Percentiles rank a stretch among this genome's conserved stretches.
These are phyloP conservation scores for Numenius arquata DNA, from an alignment of 2,113 vertebrate species.

Conservation along the genomic window DNA sequence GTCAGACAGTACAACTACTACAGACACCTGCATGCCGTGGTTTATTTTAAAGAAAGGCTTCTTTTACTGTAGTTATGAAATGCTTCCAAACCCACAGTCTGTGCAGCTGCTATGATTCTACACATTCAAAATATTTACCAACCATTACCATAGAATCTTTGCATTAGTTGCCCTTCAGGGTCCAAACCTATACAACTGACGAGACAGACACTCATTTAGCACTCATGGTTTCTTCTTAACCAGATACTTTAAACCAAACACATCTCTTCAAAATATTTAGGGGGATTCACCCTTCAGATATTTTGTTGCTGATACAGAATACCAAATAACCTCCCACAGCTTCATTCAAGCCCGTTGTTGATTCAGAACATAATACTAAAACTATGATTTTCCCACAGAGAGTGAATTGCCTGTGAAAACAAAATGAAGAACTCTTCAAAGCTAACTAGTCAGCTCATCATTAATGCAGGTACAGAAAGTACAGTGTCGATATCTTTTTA, in stretches of 20 bases:
- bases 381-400: background rate
- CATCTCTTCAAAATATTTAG: background rate
- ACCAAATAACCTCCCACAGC: background rate
- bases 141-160: background rate
- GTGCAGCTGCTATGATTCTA: background rate
- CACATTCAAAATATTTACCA: background rate
- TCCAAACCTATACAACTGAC: background rate
- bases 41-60: background rate
- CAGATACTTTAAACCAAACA: background rate
- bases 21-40: background rate
- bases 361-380: background rate
- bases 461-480: background rate
- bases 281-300: background rate
- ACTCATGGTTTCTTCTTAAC: background rate
- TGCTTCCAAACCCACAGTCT: background rate
- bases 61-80: background rate
- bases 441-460: background rate
- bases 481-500: background rate
- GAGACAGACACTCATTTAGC: background rate
- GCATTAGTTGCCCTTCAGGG: background rate
- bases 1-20: background rate
- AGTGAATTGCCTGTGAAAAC: background rate
- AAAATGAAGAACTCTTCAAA: background rate
- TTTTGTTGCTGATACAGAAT: background rate
- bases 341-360: background rate